phyloP scores from a whole-genome alignment of 2,888 invertebrate species.

The Eumacrocentrus americanus region DNA sequence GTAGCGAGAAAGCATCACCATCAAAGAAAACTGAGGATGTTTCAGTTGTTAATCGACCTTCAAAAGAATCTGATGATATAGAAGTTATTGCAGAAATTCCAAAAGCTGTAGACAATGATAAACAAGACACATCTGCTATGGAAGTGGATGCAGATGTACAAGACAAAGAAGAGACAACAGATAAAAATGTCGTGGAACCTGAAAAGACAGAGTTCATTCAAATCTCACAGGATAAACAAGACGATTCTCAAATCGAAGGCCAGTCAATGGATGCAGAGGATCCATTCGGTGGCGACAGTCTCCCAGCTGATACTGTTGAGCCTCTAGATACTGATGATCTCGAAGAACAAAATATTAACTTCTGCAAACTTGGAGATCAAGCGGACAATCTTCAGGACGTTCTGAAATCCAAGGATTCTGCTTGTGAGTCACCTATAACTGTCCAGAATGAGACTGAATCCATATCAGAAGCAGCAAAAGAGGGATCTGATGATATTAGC shows the following conservation, averaged over 20 bases:
- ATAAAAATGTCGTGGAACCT: slow-evolving; percentile 42
- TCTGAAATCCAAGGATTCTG: slow-evolving; percentile 42
- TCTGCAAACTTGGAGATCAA: slow-evolving; percentile 66
- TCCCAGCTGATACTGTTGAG: slow-evolving; percentile 47
- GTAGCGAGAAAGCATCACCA: slow-evolving; percentile 7
- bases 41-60: slow-evolving; percentile 43
- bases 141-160: slow-evolving; percentile 34
- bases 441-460: slow-evolving; percentile 26
- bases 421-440: slow-evolving; percentile 18
- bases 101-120: background rate
- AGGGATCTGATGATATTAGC: slow-evolving; percentile 8
- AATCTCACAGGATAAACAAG: slow-evolving; percentile 54
- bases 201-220: slow-evolving; percentile 59
- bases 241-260: slow-evolving; percentile 52
- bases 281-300: slow-evolving; percentile 56
- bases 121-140: background rate
- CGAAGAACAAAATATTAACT: slow-evolving; percentile 61
- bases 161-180: slow-evolving; percentile 42
- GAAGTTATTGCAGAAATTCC: background rate
- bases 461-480: slow-evolving; percentile 24
- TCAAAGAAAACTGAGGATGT: background rate
- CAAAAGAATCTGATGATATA: slow-evolving; percentile 34
- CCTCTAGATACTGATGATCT: slow-evolving; percentile 47
- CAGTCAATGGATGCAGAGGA: slow-evolving; percentile 56
- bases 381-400: slow-evolving; percentile 55